Percentiles rank a stretch among this genome's conserved stretches.
Conservation (phyloP, 2,797 vertebrate genomes). For the Oophaga sylvatica region DNA sequence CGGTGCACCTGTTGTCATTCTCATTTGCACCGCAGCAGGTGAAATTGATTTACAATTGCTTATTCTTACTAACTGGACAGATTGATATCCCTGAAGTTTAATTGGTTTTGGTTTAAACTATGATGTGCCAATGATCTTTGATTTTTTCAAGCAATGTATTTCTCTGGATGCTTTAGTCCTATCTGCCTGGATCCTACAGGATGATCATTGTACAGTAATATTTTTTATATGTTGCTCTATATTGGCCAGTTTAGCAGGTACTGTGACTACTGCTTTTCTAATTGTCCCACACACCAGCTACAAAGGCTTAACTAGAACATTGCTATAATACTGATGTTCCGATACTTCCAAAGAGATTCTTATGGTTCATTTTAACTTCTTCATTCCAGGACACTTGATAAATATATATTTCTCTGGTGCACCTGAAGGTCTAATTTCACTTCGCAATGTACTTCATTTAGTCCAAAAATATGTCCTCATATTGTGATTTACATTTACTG, state of each 20-base stretch:
- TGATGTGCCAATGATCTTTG: too few species aligned
- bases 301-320: background rate
- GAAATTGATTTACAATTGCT: too few species aligned
- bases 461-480: slow-evolving; percentile 28
- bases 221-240: background rate
- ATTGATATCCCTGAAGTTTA: too few species aligned
- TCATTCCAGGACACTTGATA: background rate
- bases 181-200: too few species aligned
- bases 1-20: too few species aligned
- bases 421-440: slow-evolving; percentile 5
- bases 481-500: slow-evolving; percentile 59
- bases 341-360: background rate
- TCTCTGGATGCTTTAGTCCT: too few species aligned
- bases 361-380: background rate
- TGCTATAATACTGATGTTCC: background rate
- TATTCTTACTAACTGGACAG: too few species aligned
- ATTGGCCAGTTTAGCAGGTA: background rate
- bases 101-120: too few species aligned
- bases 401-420: background rate
- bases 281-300: background rate
- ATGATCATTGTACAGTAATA: background rate
- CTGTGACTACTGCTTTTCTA: too few species aligned
- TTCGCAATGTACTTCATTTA: background rate
- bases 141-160: too few species aligned
- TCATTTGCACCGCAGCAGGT: too few species aligned